Base-by-base conservation (phyloP, 2,113 vertebrate genomes). In the Nyctereutes procyonoides region DNA sequence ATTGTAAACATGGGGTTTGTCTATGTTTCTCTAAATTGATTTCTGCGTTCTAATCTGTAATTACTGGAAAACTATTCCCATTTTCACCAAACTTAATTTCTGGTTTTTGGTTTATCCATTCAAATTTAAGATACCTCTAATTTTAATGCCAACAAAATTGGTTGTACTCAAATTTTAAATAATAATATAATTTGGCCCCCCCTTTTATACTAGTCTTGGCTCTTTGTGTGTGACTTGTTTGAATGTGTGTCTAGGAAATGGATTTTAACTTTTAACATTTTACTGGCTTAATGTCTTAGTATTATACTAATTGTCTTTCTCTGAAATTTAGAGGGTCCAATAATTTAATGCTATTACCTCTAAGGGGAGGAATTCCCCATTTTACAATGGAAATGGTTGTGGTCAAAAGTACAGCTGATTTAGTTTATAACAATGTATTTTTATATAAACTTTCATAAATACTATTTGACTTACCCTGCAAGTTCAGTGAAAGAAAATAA, bases 151-250 rank as follows among this genome's bases (percentile, higher is more conserved):
- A 98, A 98, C 97, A 96, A 81, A 98, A 98, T 98, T 86, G 98
- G 97, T 97, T 98, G 97, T 98, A 97, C 97, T 98, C 98, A 98
- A 98, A 99, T 98, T 98, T 98, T 97, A 98, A 99, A 98, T 99
- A 99, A 99, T 97, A 99, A 98, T 96, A 99, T 96, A 99, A 98
- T 95, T 99, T 99, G 98, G 99, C 98, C 98, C 98, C 98, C 98
- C 98, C 93, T 94, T 92, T 98, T 97, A 98, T 79, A n/a, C 30
- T 85, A 77, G 98, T 98, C 90, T 98, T 97, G 96, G 62, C 53
- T 98, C 97, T 98, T 79, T 98, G 53, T 96, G 67, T 92, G 19
- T 97, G 93, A 62, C 30, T 62, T 93, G 58, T 95, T 9, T 96
- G 93, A 88, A 53, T 83, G 73, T 94, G 86, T 96, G 48, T 67